Percentiles rank a stretch among this genome's conserved stretches.
These are phyloP conservation scores for Gastrophryne carolinensis DNA, from an alignment of 2,797 vertebrate species.

Conservation along the genomic window DNA sequence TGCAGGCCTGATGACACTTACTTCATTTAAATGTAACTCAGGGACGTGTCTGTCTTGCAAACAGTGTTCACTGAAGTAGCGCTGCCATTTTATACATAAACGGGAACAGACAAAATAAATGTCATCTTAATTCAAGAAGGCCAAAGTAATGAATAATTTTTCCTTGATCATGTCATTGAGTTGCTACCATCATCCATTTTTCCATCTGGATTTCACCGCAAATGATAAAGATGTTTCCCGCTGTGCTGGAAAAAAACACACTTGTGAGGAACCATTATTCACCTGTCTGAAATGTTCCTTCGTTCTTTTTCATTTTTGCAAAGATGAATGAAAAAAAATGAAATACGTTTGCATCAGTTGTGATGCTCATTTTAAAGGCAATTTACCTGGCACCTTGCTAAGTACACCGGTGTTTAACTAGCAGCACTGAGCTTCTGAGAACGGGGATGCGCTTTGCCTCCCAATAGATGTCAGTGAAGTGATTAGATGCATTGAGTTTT, in stretches of 20 bases:
- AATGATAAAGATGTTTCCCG: constrained; percentile 20
- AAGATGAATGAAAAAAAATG: constrained; percentile 42
- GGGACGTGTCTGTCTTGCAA: not conserved
- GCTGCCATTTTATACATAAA: not conserved
- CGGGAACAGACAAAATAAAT: not conserved
- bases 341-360: constrained; percentile 52
- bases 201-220: constrained; percentile 15
- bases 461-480: constrained; percentile 65
- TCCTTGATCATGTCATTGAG: not conserved
- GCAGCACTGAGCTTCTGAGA: constrained; percentile 60
- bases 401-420: constrained; percentile 62
- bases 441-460: constrained; percentile 57
- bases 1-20: too few species aligned
- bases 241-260: constrained; percentile 1
- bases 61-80: not conserved
- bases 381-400: constrained; percentile 63
- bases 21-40: not conserved
- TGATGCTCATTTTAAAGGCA: constrained; percentile 61
- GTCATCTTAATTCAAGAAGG: constrained; percentile 9
- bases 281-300: constrained; percentile 50
- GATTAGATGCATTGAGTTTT: constrained; percentile 70
- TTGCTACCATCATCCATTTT: constrained; percentile 32
- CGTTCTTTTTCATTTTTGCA: constrained; percentile 50
- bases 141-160: not conserved
- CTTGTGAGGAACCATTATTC: constrained; percentile 31